These are phyloP conservation scores for Ramazzottius varieornatus DNA, from an alignment of 2,888 invertebrate genomes.

Conservation along the genomic window DNA sequence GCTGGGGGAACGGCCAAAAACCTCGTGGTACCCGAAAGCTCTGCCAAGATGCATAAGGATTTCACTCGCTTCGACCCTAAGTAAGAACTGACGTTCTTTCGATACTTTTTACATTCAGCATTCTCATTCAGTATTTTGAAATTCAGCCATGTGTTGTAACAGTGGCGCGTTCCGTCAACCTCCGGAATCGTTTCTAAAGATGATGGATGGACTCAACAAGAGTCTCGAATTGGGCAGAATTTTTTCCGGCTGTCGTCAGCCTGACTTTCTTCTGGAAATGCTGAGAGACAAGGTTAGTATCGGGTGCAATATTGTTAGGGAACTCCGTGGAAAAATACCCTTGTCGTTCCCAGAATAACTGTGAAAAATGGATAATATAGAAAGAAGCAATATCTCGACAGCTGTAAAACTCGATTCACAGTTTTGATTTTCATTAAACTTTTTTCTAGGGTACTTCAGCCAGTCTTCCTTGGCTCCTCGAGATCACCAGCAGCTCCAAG, in stretches of 20 bases:
- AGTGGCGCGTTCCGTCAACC: neutral
- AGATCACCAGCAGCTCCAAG: neutral
- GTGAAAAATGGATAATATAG: no score
- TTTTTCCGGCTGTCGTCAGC: neutral
- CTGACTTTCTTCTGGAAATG: neutral
- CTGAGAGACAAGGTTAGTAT: neutral
- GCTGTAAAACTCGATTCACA: no score
- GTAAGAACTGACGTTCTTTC: neutral
- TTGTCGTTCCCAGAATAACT: no score
- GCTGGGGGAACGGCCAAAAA: neutral
- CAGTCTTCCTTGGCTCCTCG: neutral
- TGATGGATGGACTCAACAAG: neutral
- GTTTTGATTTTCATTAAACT: no score
- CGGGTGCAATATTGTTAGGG: no score
- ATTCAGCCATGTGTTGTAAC: no score
- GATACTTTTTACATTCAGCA: no score
- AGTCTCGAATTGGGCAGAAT: neutral
- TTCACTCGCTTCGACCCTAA: neutral
- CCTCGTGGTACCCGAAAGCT: neutral
- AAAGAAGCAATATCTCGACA: no score
- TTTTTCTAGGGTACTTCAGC: neutral
- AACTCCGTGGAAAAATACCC: no score
- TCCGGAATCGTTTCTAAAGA: neutral
- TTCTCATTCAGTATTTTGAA: no score
- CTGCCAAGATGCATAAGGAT: neutral